Base-by-base conservation (phyloP, 35 echinoderm and acorn worm genomes). In the Patiria miniata region DNA sequence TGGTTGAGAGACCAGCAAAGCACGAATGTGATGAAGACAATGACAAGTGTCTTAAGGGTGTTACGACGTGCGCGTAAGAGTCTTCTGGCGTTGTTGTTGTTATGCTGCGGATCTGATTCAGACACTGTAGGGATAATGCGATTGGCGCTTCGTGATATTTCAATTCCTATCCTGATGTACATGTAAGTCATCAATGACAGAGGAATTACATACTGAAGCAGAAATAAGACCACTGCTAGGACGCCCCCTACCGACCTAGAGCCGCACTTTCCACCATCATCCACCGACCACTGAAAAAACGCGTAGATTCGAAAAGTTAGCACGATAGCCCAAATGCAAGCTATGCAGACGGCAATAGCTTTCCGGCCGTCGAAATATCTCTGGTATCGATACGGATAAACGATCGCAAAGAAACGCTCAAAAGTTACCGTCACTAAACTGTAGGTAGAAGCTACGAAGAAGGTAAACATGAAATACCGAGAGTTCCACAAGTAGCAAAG, bases 1-100 rank as follows among this genome's bases (percentile, higher is more conserved):
- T 95, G 93, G 29, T 95, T 95, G 10, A 89, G 89, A 18, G 88
- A 85, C 93, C 93, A 95, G 39, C 93, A 95, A 39, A 95, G 36
- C 51, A 83, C 88, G 36, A 95, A 95, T 10, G 80, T 91, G 22
- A 79, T 21, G 12, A 90, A 85, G 2, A 95, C 84, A 9, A 91
- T 87, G 7, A 90, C 40, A 23, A 95, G 88, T 14, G 83, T 87
- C 33, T 87, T 87, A 2, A 86, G 40, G 18, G 61, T 86, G 76
- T 91, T 91, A n/a, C 60, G 50, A 7, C 83, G 42, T 3, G 90
- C 90, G 37, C 77, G 60, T 9, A 80, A 16, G 10, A 79, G 86
- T 39, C 32, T 21, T 22, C 47, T 39, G 10, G 36, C 68, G 12
- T 47, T 39, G 23, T 12, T 52, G 19, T 53, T 53, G 10, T 34